Conservation (phyloP, 1,140 invertebrate genomes). For the Asobara japonica region DNA sequence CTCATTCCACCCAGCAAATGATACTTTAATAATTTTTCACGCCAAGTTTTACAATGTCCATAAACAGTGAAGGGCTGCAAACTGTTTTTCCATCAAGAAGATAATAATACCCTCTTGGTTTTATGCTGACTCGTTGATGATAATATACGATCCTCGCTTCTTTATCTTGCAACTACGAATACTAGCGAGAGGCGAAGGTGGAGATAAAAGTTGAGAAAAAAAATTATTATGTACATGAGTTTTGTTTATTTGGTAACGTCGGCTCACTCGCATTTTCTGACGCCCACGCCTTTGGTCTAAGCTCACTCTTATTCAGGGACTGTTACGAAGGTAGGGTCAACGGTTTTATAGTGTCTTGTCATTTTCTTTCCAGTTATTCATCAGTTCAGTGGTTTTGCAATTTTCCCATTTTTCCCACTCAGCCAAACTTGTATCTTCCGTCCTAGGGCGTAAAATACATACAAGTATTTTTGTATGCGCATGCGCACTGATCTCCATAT, state of each 20-base stretch:
- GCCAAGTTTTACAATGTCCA: not conserved
- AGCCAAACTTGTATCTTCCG: too few species aligned
- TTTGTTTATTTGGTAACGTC: not conserved
- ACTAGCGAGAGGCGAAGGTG: not conserved
- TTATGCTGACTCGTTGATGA: slow-evolving; percentile 15
- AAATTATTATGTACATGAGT: not conserved
- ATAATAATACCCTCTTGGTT: slow-evolving; percentile 4
- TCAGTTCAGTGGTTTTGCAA: not conserved
- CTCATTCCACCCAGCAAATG: not conserved
- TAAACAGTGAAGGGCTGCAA: not conserved
- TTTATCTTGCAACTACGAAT: not conserved
- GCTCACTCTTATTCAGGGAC: not conserved
- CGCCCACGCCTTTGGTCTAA: not conserved
- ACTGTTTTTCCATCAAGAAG: slow-evolving; percentile 2
- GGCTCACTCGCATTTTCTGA: not conserved
- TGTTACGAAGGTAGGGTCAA: not conserved
- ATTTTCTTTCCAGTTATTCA: not conserved
- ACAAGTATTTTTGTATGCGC: too few species aligned
- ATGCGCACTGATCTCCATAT: too few species aligned
- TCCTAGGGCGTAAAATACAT: too few species aligned
- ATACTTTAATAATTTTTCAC: not conserved
- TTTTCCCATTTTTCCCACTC: not conserved
- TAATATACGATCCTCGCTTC: slow-evolving; percentile 10
- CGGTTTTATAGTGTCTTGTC: not conserved
- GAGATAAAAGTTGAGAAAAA: not conserved